These are phyloP conservation scores for Falco rusticolus DNA, from an alignment of 2,797 vertebrate genomes.

Conservation along the genomic window DNA sequence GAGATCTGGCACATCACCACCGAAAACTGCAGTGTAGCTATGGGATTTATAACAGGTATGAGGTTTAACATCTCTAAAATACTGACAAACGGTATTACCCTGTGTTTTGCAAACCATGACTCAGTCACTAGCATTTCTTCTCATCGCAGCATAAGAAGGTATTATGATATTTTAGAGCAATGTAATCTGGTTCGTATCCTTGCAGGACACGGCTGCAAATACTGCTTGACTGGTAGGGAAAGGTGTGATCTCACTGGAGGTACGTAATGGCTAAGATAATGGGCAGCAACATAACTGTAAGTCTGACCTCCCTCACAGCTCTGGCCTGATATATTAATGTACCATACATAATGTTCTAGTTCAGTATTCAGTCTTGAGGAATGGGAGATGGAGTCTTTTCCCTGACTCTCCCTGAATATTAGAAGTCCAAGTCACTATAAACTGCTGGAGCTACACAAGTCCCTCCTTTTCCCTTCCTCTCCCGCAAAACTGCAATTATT, in stretches of 20 bases:
- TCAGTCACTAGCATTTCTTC: neutral
- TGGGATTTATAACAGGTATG: neutral
- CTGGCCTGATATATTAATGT: neutral
- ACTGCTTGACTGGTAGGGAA: neutral
- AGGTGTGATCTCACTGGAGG: neutral
- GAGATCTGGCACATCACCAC: neutral
- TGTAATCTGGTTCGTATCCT: neutral
- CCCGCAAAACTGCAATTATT: neutral
- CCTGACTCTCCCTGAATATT: neutral
- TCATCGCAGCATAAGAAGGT: neutral
- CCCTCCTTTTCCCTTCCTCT: neutral
- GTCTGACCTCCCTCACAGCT: neutral
- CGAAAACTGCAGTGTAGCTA: neutral
- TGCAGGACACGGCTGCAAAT: neutral
- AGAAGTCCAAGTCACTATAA: neutral
- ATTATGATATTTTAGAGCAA: neutral
- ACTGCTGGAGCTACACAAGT: neutral
- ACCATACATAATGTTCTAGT: too few species aligned
- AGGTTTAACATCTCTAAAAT: neutral
- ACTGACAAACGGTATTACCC: neutral
- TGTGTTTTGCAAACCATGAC: neutral
- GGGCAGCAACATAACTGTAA: neutral
- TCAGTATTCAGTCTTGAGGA: neutral
- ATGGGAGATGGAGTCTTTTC: neutral
- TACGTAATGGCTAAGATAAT: neutral